Conservation (phyloP, 2,797 vertebrate species). For the Chanos chanos region DNA sequence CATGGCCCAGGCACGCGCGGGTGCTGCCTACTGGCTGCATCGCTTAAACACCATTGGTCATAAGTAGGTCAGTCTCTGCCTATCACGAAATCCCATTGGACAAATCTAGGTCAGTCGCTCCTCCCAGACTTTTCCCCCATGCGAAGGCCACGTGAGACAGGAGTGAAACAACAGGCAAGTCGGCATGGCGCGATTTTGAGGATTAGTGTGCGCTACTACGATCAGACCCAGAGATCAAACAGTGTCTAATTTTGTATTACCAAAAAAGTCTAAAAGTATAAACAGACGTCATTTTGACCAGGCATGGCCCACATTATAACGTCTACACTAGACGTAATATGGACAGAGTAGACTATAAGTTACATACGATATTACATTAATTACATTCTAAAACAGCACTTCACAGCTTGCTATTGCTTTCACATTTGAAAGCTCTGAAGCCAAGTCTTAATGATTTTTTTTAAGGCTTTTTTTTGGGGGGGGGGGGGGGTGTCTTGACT, state of each 20-base stretch:
- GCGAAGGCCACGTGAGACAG: slow-evolving; percentile 70
- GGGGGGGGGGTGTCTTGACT: background rate
- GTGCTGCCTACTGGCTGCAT: slow-evolving; percentile 61
- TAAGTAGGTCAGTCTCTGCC: slow-evolving; percentile 81
- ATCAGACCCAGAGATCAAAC: slow-evolving; percentile 34
- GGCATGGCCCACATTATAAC: background rate
- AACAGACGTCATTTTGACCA: slow-evolving; percentile 6
- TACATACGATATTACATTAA: too few relatives aligned
- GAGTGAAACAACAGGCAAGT: slow-evolving; percentile 37
- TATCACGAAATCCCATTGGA: slow-evolving; percentile 71
- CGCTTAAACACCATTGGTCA: slow-evolving; percentile 61
- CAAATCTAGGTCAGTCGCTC: slow-evolving; percentile 83
- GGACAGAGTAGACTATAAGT: too few relatives aligned
- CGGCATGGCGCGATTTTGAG: slow-evolving; percentile 37
- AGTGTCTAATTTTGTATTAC: slow-evolving; percentile 34
- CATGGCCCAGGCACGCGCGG: slow-evolving; percentile 71
- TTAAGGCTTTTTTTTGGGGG: background rate
- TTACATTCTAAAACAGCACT: too few relatives aligned
- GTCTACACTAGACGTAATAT: too few relatives aligned
- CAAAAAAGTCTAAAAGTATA: slow-evolving; percentile 15
- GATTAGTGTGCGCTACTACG: slow-evolving; percentile 46
- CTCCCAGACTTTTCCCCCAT: slow-evolving; percentile 71
- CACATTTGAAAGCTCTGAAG: too few relatives aligned
- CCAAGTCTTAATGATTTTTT: too few relatives aligned
- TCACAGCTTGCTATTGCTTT: too few relatives aligned